Conservation (phyloP, 2,797 vertebrate species). For the Channa striata region DNA sequence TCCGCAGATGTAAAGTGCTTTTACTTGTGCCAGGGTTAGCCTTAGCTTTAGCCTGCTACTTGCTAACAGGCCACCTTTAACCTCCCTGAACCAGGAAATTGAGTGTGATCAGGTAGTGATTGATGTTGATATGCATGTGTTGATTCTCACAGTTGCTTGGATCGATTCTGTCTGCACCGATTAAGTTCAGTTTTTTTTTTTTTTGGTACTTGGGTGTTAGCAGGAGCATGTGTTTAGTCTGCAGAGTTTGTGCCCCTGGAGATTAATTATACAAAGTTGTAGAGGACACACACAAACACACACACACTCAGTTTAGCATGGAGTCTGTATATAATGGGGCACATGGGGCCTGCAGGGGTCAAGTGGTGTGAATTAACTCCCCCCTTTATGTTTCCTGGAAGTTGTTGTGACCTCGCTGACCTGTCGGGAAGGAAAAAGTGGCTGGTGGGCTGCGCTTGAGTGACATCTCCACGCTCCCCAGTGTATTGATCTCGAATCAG, state of each 20-base stretch:
- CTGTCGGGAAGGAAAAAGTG: conserved; percentile 36
- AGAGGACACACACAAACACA: conserved; percentile 9
- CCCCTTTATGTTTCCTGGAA: conserved; percentile 70
- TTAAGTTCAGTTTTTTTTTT: neutral
- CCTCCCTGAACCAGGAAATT: conserved; percentile 69
- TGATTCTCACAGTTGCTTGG: neutral
- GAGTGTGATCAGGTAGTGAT: conserved; percentile 41
- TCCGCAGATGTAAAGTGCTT: neutral
- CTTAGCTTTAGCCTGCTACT: conserved; percentile 75
- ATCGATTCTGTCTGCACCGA: neutral
- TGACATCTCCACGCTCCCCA: conserved; percentile 36
- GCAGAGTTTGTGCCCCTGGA: conserved; percentile 20
- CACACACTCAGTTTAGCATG: conserved; percentile 30
- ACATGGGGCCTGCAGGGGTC: conserved; percentile 67
- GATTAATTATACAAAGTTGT: conserved; percentile 13
- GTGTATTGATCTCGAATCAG: conserved; percentile 22
- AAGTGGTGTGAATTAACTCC: conserved; percentile 76
- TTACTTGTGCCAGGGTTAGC: conserved; percentile 49
- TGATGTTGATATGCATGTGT: conserved; percentile 17
- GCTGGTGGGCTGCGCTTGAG: conserved; percentile 29
- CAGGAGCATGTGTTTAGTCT: conserved; percentile 36
- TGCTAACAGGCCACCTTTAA: conserved; percentile 79
- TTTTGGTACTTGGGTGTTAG: conserved; percentile 4
- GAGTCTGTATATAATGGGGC: conserved; percentile 50
- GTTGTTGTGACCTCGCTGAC: conserved; percentile 73